Base-by-base conservation (phyloP, 2,888 invertebrate genomes). In the Epinotia nisella region DNA sequence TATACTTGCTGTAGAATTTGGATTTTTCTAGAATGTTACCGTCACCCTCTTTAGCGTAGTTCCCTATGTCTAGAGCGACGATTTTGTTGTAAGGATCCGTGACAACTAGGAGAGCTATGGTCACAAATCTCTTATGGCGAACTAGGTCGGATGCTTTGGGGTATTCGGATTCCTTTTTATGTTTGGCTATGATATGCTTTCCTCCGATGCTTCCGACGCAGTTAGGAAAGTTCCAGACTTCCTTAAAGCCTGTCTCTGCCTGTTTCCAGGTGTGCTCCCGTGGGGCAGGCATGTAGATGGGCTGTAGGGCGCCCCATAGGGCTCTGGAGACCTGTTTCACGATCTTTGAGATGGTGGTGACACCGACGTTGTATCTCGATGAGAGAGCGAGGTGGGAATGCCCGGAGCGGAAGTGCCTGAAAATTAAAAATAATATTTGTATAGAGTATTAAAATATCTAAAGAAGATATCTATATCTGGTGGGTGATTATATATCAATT, bases 121-220 rank as follows among this genome's bases (percentile, higher is more conserved):
- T n/a, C n/a, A 55, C 11, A 0, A 71, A 19, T n/a, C n/a, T 35
- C 21, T 45, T 67, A 49, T 59, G 67, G 11, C 58, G 24, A n/a
- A n/a, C 15, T n/a, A 21, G 15, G 24, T 56, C 41, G 0, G 66
- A 66, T 2, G 58, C 67, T 19, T 24, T 67, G 0, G 58, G 56
- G 29, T 58, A 58, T 7, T 56, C 56, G 2, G n/a, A 15, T 15
- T 58, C 24, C 0, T n/a, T 10, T 17, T 17, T 19, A 1, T 24
- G 55, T 17, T 17, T 72, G 9, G 60, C 55, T 5, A 72, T 35
- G 3, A 72, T 49, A 51, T 72, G 67, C n/a, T 21, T 35, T 0
- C 61, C 72, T 0, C 67, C 72, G 0, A 72, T 17, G 49, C 72
- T 72, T 1, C 72, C 72, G 0, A 72, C 60, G 13, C 72, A 72